Evolutionary conservation across 1,140 invertebrate genomes (phyloP), one percentile per base, ranked within the genome.

Genomic region (Drosophila sechellia): DNA sequence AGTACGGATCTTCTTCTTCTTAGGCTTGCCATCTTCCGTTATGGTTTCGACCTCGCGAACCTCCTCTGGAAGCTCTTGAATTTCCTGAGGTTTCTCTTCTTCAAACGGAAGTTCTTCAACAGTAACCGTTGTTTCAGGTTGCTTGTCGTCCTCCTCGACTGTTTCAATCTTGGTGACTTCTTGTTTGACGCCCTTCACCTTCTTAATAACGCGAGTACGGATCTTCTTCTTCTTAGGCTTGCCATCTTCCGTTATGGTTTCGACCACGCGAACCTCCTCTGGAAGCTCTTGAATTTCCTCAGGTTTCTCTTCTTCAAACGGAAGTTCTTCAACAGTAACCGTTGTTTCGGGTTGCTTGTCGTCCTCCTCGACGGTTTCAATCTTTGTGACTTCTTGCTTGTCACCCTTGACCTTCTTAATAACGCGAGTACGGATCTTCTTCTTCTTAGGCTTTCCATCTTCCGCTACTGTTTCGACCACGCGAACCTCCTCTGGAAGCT

Each of bases 141-240:
- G 13, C n/a, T 49, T 49, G 22, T 49, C 46, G 11, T 49, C 46
- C n/a, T 49, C 46, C n/a, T 49, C 46, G 25, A 31, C 46, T 3
- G 25, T 49, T 49, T 49, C 25, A 27, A 49, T 49, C 25, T 49
- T 49, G 0, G 46, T 49, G 12, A 49, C 46, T 49, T 49, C 46
- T 15, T 49, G 46, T 15, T 49, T 49, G n/a, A 31, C 25, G 8
- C 46, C 46, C 25, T 49, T 49, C 6, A 49, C 46, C 46, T 49
- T 49, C 25, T 49, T 49, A 25, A 49, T 49, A 1, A 49, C 25
- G 0, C 46, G 46, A 49, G 46, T 49, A 0, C 46, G 46, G 13
- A 49, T 49, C 46, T 49, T 49, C 25, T 49, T 49, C 46, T 49
- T 49, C 46, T 49, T 49, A 8, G 46, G 46, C 46, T 27, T 46